Evolutionary conservation across 92 coral and sea anemone species (phyloP), one percentile per base, ranked within the genome.

Genomic region (Parazoanthus swiftii): DNA sequence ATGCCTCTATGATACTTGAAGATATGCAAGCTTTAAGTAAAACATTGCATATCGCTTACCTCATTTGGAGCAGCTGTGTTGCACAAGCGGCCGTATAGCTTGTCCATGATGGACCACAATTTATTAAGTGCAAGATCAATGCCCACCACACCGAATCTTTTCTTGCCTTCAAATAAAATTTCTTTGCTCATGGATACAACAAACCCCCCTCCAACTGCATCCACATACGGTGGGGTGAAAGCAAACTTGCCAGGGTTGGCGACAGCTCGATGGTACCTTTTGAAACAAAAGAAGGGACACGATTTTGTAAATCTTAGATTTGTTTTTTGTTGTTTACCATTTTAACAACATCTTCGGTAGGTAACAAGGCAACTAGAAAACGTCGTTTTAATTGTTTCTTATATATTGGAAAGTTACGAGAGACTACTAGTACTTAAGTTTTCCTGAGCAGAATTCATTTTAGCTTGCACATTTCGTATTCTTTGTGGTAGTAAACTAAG

Each of bases 141-240:
- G 1, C 87, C 87, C 6, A 67, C 43, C n/a, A 84, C 87, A 3
- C 87, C 87, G 15, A 84, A 84, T 13, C 87, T 51, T 71, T 71
- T 84, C 33, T 51, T 36, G 11, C 26, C 66, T 38, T 14, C 78
- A 84, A 68, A 48, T 18, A 84, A 10, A 46, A 84, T n/a, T 54
- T 84, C 87, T 73, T 35, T 84, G 67, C 87, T 84, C 77, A 84
- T 26, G 9, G 87, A 84, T 15, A 84, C 87, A 18, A 84, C 87
- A 46, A 84, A 84, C 0, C 87, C 87, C 0, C 87, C 78, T 0
- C 87, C 87, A 0, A 84, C 66, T 0, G 78, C 37, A 14, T 84
- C 87, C 74, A 46, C 26, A 44, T 84, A 84, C 4, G 87, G 87
- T 8, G 78, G 79, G 15, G 87, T 84, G 78, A 84, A 84, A n/a